phyloP scores from a whole-genome alignment of 2,888 invertebrate species.

The Nomada hirtipes region DNA sequence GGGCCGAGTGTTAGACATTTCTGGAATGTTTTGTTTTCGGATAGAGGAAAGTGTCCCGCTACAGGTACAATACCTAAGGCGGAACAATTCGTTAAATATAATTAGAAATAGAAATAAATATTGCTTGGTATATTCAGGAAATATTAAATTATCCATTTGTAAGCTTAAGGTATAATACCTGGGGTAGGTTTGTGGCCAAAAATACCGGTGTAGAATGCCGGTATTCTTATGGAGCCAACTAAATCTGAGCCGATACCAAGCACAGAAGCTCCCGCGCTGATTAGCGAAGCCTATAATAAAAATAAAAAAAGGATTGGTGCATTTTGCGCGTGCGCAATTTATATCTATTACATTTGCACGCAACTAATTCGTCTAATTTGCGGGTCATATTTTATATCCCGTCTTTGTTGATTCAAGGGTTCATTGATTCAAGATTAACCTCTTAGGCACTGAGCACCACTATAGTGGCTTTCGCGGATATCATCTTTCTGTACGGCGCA shows the following conservation, averaged over 20 bases:
- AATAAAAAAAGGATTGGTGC: not conserved
- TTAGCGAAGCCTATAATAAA: conserved; percentile 87
- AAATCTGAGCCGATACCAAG: conserved; percentile 94
- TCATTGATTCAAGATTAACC: not conserved
- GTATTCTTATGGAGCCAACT: conserved; percentile 94
- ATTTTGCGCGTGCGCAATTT: not conserved
- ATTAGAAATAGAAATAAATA: not conserved
- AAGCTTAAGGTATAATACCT: conserved; percentile 82
- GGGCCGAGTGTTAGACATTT: conserved; percentile 89
- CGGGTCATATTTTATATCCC: too few species aligned
- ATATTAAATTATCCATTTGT: not conserved
- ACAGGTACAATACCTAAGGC: conserved; percentile 86
- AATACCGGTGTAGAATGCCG: conserved; percentile 93
- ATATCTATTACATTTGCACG: not conserved
- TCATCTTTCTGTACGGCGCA: too few species aligned
- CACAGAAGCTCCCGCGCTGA: conserved; percentile 90
- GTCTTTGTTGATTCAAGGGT: not conserved
- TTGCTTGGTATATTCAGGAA: too few species aligned
- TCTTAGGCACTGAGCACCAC: too few species aligned
- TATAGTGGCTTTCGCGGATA: too few species aligned
- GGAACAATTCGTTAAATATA: not conserved
- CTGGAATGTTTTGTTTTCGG: conserved; percentile 85
- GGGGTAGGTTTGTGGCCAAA: conserved; percentile 95
- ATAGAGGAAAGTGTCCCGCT: conserved; percentile 87
- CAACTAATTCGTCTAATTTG: too few species aligned